Base-by-base conservation (phyloP, 1,140 invertebrate species). In the Dinoponera quadriceps region DNA sequence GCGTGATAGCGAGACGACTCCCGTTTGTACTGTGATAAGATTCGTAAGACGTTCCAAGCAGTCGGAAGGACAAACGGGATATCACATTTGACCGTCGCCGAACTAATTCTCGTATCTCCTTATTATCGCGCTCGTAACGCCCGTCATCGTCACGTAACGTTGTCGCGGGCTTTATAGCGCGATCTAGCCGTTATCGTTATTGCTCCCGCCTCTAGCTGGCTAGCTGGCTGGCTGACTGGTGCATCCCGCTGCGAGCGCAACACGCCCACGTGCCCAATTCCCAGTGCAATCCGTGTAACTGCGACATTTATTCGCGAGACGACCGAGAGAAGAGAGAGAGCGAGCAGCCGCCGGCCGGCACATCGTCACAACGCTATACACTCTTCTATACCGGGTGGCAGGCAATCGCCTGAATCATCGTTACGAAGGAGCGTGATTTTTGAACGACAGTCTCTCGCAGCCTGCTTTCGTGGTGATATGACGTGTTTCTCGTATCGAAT, bases 111-210 rank as follows among this genome's bases (percentile, higher is more conserved):
- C 65, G 25, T 54, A 77, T 65, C 48, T 65, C 60, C 78, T 78
- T 78, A 78, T 78, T 83, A 83, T 83, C 82, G 62, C 25, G 25
- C 27, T 48, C 54, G 44, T 83, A 66, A 78, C 60, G 49, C 65
- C 65, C 22, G 73, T 83, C 82, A 83, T 77, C 62, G 59, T 83
- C 62, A 57, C 60, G 65, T 69, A 80, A 80, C 72, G 27, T 48
- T 57, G 75, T 66, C 60, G 62, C 49, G 82, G 11, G 25, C 60
- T 51, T 83, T 66, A 44, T 29, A 54, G 33, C 48, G 27, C 82
- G 38, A 83, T 83, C 82, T 44, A 9, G 62, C 20, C 44, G 73
- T 83, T 83, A 83, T 83, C 74, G 82, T 83, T 83, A 83, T 83
- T 83, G 82, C 73, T 66, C 63, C 60, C 62, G 73, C 27, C n/a